phyloP scores from a whole-genome alignment of 2,113 vertebrate species.

The Epinephelus fuscoguttatus region DNA sequence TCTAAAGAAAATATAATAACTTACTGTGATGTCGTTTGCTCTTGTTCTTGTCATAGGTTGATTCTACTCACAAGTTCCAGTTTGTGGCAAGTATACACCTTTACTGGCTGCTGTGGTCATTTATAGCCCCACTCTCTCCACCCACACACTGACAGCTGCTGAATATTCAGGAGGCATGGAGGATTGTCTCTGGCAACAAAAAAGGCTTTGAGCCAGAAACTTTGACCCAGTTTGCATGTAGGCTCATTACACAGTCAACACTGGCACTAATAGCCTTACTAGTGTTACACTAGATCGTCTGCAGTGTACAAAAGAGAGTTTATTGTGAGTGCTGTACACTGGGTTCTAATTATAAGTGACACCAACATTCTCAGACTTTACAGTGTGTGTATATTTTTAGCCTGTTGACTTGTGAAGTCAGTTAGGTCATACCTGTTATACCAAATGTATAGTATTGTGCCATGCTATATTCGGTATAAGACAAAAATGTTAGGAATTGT shows the following conservation, averaged over 20 bases:
- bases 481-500: neutral
- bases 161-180: constrained; percentile 56
- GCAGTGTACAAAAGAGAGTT: neutral
- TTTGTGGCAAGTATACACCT: neutral
- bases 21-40: constrained; percentile 41
- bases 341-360: neutral
- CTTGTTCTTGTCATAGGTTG: neutral
- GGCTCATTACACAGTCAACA: neutral
- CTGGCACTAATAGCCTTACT: neutral
- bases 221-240: constrained; percentile 49
- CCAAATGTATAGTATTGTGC: neutral
- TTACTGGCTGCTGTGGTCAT: neutral
- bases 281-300: neutral
- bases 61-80: neutral
- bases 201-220: constrained; percentile 24
- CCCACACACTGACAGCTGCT: constrained; percentile 43
- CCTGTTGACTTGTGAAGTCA: neutral
- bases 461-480: neutral
- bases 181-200: neutral
- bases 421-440: neutral
- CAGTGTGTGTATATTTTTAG: neutral
- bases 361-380: too few relatives aligned
- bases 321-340: too few relatives aligned
- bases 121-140: constrained; percentile 59
- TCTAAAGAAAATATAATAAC: neutral